Percentiles rank a stretch among this genome's conserved stretches.
Evolutionary conservation across 2,797 vertebrate genomes (phyloP).

Genomic region (Gymnoscopelus microlampas): DNA sequence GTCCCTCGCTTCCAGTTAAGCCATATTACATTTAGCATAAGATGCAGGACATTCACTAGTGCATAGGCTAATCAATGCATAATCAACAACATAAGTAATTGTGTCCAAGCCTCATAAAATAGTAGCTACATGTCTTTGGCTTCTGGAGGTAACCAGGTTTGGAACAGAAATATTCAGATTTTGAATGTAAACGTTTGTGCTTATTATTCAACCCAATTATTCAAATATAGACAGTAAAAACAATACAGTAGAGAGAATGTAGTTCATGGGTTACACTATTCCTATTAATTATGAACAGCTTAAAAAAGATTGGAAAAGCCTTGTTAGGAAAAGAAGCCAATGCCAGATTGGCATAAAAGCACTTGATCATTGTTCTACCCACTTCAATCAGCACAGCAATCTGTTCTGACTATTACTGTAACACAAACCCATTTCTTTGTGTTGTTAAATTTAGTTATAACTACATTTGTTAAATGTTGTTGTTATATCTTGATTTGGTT

Average conservation of each 20-base stretch:
- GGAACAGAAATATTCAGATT: slow-evolving; percentile 6
- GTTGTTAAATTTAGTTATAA: no score
- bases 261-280: slow-evolving; percentile 8
- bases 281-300: no score
- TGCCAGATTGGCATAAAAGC: no score
- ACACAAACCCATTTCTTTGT: no score
- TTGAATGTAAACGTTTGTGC: slow-evolving; percentile 40
- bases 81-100: slow-evolving; percentile 24
- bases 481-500: no score
- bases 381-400: no score
- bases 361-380: no score
- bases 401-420: no score
- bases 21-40: slow-evolving; percentile 5
- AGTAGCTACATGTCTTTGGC: neutral
- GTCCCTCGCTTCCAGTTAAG: slow-evolving; percentile 30
- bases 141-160: slow-evolving; percentile 7
- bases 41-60: slow-evolving; percentile 30
- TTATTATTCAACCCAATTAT: slow-evolving; percentile 16
- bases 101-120: slow-evolving; percentile 15
- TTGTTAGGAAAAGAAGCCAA: no score
- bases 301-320: no score
- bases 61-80: slow-evolving; percentile 47
- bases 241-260: slow-evolving; percentile 7
- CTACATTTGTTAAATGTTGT: no score
- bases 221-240: slow-evolving; percentile 25